Conservation (phyloP, 2,113 vertebrate genomes). For the Pomatostomus ruficeps region DNA sequence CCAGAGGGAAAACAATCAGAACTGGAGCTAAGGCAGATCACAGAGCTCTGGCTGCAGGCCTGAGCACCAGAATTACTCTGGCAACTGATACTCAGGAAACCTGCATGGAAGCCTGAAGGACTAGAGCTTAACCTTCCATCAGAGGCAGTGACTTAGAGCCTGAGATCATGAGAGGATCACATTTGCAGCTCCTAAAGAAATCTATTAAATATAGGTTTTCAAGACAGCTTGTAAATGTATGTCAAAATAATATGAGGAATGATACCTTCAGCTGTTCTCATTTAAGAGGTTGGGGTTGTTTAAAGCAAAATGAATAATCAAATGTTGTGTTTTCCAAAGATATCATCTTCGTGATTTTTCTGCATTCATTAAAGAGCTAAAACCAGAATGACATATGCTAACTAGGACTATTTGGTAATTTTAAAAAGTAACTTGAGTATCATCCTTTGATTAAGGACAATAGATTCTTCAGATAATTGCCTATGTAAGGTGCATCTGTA, state of each 20-base stretch:
- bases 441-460: slow-evolving; percentile 40
- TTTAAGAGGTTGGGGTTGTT: neutral
- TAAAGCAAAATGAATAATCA: neutral
- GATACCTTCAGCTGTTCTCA: neutral
- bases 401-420: neutral
- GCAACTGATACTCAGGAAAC: neutral
- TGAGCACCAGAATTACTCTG: neutral
- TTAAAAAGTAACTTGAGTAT: slow-evolving; percentile 39
- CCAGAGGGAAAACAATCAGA: neutral
- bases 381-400: neutral
- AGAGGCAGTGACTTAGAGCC: neutral
- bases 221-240: neutral
- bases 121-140: neutral
- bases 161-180: neutral
- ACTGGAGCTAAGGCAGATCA: neutral
- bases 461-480: slow-evolving; percentile 53
- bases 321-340: neutral
- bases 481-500: slow-evolving; percentile 1
- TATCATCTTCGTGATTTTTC: neutral
- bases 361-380: neutral
- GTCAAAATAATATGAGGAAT: neutral
- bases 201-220: neutral
- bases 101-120: neutral
- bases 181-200: neutral
- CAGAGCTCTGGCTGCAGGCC: neutral